Evolutionary conservation across 2,888 invertebrate species (phyloP).

Genomic region (Drosophila neotestacea): DNA sequence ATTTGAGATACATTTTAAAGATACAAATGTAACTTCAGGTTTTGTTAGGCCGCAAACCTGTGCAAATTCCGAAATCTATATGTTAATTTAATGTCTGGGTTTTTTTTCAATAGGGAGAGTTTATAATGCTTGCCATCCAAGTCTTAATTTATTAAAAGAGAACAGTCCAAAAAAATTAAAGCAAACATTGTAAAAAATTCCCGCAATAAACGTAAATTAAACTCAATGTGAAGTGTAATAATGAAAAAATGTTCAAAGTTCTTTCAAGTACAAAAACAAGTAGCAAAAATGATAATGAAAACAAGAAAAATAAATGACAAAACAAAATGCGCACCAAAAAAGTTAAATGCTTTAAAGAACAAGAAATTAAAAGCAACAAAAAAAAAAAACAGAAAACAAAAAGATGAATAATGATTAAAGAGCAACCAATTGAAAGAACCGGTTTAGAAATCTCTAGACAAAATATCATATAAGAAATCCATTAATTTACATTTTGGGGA

Average conservation of each 20-base stretch:
- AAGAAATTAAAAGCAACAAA: constrained; percentile 38
- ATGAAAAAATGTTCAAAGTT: constrained; percentile 17
- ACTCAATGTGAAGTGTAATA: constrained; percentile 31
- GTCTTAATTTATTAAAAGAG: constrained; percentile 14
- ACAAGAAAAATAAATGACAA: constrained; percentile 8
- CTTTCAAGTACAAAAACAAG: constrained; percentile 18
- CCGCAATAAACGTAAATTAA: constrained; percentile 14
- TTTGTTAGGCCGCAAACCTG: neutral
- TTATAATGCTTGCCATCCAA: constrained; percentile 9
- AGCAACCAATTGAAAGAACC: constrained; percentile 62
- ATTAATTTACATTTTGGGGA: constrained; percentile 78
- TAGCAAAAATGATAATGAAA: constrained; percentile 10
- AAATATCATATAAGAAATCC: constrained; percentile 53
- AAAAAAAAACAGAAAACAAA: constrained; percentile 10
- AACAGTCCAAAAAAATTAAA: neutral
- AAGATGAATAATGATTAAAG: constrained; percentile 44
- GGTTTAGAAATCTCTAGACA: constrained; percentile 59
- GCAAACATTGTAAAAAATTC: constrained; percentile 16
- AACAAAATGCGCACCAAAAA: constrained; percentile 55
- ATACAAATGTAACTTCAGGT: constrained; percentile 4
- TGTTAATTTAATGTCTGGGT: constrained; percentile 39
- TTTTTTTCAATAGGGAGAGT: constrained; percentile 15
- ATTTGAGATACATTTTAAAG: neutral
- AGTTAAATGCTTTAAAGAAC: constrained; percentile 38
- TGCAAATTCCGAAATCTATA: constrained; percentile 27